Base-by-base conservation (phyloP, 2,113 vertebrate species). In the Urocynchramus pylzowi region DNA sequence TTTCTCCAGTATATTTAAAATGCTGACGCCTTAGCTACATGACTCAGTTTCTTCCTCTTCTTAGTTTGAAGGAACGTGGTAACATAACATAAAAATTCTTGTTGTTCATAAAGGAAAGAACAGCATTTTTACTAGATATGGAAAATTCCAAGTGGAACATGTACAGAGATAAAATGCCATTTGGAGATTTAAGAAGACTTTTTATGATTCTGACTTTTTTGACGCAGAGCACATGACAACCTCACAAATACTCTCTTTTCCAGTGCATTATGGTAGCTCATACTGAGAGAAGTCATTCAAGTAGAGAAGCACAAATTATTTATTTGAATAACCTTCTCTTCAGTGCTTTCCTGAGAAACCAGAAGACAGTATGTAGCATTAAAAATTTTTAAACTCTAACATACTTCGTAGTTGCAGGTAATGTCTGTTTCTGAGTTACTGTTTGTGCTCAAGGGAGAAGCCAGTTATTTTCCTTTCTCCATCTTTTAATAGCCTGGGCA, bases 141-240 rank as follows among this genome's bases (percentile, higher is more conserved):
- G 75, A 93, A 89, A 90, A 65, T 83, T 95, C 26, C 14, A 73
- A 70, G 35, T 37, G 57, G 54, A 79, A 76, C 35, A 18, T 1
- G 4, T 73, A 59, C 18, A 37, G 44, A 68, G 53, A n/a, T 70
- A 60, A 89, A 85, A 82, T 19, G 53, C 20, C 2, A 7, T 44
- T 59, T 91, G 41, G 56, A 71, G 35, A 31, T 79, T 39, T 75
- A 49, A 35, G 52, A 82, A 76, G 33, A 35, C 12, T 13, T 57
- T 91, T 84, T 71, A 33, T 20, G 30, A 44, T 85, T 73, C 41
- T 79, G 44, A 68, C n/a, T 68, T 39, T 39, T 49, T 49, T 85
- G 37, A 33, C 0, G 1, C 26, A 47, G 64, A 52, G 16, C 54
- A 53, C 20, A 18, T 1, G 2, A 33, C 41, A 22, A 3, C 23